Evolutionary conservation across 2,888 invertebrate genomes (phyloP), one percentile per base, ranked within the genome.

Genomic region (Heliconius aoede): DNA sequence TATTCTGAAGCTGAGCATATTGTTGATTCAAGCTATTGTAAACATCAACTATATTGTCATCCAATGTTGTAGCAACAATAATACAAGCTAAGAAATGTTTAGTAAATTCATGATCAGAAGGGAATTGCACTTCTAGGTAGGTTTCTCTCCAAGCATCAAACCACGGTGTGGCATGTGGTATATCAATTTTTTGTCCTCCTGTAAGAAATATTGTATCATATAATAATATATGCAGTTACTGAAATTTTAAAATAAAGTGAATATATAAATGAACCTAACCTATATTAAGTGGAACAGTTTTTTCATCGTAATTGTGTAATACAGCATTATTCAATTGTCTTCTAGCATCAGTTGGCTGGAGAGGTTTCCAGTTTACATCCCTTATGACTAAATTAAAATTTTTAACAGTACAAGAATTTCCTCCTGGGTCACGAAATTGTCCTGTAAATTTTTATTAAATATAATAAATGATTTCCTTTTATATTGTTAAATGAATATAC

Each of bases 21-120:
- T 97, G 96, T 85, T 98, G 97, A 76, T 97, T 96, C 86, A 99
- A 94, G 81, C 96, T 95, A 85, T 97, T 96, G 83, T 99, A 97
- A 80, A 97, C 96, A 82, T 98, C 98, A 78, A 98, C 90, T 9
- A 98, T 97, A 93, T 96, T 96, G 1, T 96, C 95, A 89, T 97
- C 97, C 51, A 95, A 91, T 51, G 97, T 96, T 30, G 97, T 96
- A 28, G 96, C 95, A 21, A 97, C 96, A 84, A 98, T 95, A 85
- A 98, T 95, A 88, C 98, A 98, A 21, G 97, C 97, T 73, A 98
- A 88, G 86, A 97, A 97, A 90, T 98, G 98, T 86, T 97, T 97
- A 0, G 98, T 97, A 87, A 98, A 99, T 92, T 99, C 99, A 94
- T 99, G 99, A 87, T 99, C 99, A 7, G 97, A 97, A 26, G 98